These are phyloP conservation scores for Spatula versicolor DNA, from an alignment of 2,797 vertebrate genomes.

Conservation along the genomic window DNA sequence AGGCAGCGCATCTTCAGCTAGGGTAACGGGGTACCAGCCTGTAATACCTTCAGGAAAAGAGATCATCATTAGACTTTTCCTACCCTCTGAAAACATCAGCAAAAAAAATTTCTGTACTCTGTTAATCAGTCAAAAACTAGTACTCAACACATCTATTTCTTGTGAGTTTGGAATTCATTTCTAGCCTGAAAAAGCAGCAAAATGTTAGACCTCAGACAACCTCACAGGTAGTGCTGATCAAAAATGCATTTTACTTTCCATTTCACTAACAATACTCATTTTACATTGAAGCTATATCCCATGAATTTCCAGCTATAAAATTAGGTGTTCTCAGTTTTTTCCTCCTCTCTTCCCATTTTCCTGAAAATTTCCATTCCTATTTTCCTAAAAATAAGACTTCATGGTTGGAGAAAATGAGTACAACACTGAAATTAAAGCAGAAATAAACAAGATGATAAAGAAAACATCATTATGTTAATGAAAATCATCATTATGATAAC, in stretches of 20 bases:
- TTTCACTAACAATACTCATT: neutral
- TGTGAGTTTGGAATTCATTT: neutral
- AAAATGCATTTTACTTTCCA: neutral
- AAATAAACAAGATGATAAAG: neutral
- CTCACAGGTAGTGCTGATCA: neutral
- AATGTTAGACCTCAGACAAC: neutral
- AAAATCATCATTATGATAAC: no score
- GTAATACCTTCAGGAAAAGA: slow-evolving; percentile 83
- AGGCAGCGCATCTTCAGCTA: slow-evolving; percentile 67
- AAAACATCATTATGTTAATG: neutral
- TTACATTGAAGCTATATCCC: neutral
- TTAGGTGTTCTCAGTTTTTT: neutral
- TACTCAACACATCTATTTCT: neutral
- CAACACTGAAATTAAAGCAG: neutral
- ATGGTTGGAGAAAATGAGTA: neutral
- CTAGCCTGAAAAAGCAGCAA: neutral
- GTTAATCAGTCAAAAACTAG: neutral
- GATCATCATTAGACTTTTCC: accelerated
- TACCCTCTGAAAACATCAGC: neutral
- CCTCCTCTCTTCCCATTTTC: neutral
- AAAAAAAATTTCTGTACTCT: neutral
- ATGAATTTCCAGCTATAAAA: neutral
- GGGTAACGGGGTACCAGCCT: slow-evolving; percentile 90
- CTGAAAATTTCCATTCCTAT: no score
- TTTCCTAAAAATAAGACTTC: neutral